Evolutionary conservation across 2,888 invertebrate species (phyloP), one percentile per base, ranked within the genome.

Genomic region (Brachyopa scutellaris): DNA sequence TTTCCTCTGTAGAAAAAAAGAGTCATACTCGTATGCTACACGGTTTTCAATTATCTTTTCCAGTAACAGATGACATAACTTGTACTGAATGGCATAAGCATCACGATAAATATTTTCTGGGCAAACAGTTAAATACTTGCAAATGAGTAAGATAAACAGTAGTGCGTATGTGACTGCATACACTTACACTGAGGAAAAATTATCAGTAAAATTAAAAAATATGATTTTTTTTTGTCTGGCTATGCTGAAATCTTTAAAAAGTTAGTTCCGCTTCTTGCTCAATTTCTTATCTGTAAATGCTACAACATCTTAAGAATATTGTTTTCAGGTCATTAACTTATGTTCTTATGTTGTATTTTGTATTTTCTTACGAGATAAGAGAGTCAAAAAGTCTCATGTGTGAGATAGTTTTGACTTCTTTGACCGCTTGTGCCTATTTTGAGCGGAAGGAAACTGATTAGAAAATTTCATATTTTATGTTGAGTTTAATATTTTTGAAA

Each of bases 241-340:
- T n/a, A 15, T n/a, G n/a, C 15, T 23, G 15, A 3, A 6, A 7
- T 15, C 38, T 9, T 49, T 57, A 51, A 61, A 49, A 8, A n/a
- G 1, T 36, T 26, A 36, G 51, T 33, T 62, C 72, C 72, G 42
- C 19, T 38, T 62, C 4, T 42, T 13, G 15, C 36, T 45, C 36
- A n/a, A 64, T 38, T 26, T 31, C 29, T 55, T 73, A 73, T 55
- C 62, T 29, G 19, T 2, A 7, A 36, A 15, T 13, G 9, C 0
- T 19, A 17, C 11, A 62, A 1, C 47, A 33, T 61, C 40, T 40
- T 31, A 15, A 9, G 38, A 17, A 5, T 19, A 26, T n/a, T n/a
- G n/a, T 57, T 36, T 6, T 62, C 5, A 13, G 62, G 73, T 62
- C 72, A 33, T 61, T 72, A 29, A 53, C 72, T 61, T 53, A 31